These are phyloP conservation scores for Odontomachus brunneus DNA, from an alignment of 1,140 invertebrate genomes.

Conservation along the genomic window DNA sequence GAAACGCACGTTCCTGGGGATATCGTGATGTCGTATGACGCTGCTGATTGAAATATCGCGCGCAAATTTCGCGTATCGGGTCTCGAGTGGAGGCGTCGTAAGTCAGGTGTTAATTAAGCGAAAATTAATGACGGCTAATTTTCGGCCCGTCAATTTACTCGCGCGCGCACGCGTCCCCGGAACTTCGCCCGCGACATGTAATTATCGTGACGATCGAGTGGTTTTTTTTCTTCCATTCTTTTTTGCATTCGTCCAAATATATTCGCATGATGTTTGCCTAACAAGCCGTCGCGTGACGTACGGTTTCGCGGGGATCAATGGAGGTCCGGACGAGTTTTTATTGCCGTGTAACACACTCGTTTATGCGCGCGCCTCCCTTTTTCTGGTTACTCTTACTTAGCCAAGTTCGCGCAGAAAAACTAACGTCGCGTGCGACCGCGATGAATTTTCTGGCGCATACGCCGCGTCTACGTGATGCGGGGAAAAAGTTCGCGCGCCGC, in stretches of 20 bases:
- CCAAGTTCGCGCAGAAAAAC: constrained; percentile 49
- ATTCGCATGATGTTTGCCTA: constrained; percentile 48
- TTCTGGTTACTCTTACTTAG: constrained; percentile 53
- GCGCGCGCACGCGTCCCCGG: no score
- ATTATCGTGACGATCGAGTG: constrained; percentile 57
- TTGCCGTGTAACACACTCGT: constrained; percentile 6
- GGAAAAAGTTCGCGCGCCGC: constrained; percentile 53
- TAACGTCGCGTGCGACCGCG: constrained; percentile 36
- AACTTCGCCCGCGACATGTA: constrained; percentile 26
- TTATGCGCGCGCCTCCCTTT: constrained; percentile 38
- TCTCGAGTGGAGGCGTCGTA: constrained; percentile 40
- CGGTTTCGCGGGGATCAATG: constrained; percentile 24
- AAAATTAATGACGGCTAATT: constrained; percentile 57
- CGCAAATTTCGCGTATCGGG: constrained; percentile 35
- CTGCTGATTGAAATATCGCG: constrained; percentile 36
- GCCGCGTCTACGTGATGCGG: no score
- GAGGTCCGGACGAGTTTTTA: constrained; percentile 36
- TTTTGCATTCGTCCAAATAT: constrained; percentile 49
- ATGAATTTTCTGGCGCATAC: constrained; percentile 32
- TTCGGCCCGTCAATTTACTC: constrained; percentile 36
- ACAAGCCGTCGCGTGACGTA: constrained; percentile 45
- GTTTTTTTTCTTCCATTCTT: no score
- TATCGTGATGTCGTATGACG: neutral
- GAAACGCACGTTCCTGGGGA: no score
- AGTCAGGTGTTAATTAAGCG: constrained; percentile 50